Conservation (phyloP, 2,797 vertebrate genomes). For the Vultur gryphus region DNA sequence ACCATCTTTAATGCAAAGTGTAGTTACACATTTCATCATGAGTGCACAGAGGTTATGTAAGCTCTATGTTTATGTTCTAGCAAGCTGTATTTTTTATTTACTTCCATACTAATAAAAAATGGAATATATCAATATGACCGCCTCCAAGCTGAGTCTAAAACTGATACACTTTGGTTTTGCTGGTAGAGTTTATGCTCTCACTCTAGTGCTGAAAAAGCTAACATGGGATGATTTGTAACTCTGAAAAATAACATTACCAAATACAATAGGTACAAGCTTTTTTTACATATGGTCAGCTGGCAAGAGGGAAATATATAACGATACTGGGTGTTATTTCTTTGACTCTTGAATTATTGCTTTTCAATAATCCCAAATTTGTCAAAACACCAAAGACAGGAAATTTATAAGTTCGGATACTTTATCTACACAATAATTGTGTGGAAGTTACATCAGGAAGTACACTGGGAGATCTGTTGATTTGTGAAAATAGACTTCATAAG, state of each 20-base stretch:
- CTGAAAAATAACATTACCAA: background rate
- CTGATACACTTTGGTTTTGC: background rate
- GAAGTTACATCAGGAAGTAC: background rate
- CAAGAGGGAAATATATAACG: background rate
- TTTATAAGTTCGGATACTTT: background rate
- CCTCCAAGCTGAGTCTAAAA: background rate
- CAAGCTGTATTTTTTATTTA: background rate
- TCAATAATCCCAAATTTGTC: background rate
- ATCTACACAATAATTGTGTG: background rate
- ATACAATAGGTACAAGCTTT: background rate
- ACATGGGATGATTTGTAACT: background rate
- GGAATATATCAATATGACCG: background rate
- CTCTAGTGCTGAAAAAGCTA: background rate
- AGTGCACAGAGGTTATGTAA: background rate
- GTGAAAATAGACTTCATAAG: background rate
- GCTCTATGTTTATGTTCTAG: slow-evolving; percentile 9
- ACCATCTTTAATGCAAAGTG: background rate
- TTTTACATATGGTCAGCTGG: background rate
- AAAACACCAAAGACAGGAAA: background rate
- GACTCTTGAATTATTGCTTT: background rate
- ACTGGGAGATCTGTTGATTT: background rate
- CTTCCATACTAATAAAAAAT: slow-evolving; percentile 16
- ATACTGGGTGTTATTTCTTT: background rate
- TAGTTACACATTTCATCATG: background rate
- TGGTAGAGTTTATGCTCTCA: background rate